These are phyloP conservation scores for Eupeodes luniger DNA, from an alignment of 2,888 invertebrate genomes.

Conservation along the genomic window DNA sequence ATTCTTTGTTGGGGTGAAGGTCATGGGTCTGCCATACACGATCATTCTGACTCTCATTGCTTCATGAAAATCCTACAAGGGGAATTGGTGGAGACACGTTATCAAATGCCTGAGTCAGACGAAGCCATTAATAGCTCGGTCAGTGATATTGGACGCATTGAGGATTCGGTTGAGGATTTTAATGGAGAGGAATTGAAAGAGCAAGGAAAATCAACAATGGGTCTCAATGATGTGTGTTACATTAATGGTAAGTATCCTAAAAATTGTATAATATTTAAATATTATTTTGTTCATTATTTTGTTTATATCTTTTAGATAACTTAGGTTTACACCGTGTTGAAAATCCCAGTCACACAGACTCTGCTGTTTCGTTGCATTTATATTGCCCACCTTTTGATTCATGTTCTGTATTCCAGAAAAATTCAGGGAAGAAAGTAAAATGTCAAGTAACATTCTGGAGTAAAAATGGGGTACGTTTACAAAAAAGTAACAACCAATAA, in stretches of 20 bases:
- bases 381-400: conserved; percentile 96
- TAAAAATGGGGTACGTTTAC: conserved; percentile 89
- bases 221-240: conserved; percentile 93
- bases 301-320: conserved; percentile 87
- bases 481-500: conserved; percentile 58
- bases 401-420: conserved; percentile 96
- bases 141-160: conserved; percentile 76
- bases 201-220: conserved; percentile 87
- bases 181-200: conserved; percentile 87
- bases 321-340: conserved; percentile 98
- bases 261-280: no score
- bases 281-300: neutral
- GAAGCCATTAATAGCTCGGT: conserved; percentile 46
- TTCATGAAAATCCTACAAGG: conserved; percentile 98
- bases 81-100: conserved; percentile 90
- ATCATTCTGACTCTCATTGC: conserved; percentile 98
- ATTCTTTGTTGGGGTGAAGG: conserved; percentile 99
- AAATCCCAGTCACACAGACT: conserved; percentile 94
- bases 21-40: conserved; percentile 97
- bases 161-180: conserved; percentile 78
- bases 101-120: conserved; percentile 78
- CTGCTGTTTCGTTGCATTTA: conserved; percentile 96
- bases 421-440: conserved; percentile 90
- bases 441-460: conserved; percentile 96
- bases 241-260: conserved; percentile 91